Evolutionary conservation across 2,888 invertebrate species (phyloP), one percentile per base, ranked within the genome.

Genomic region (Drosophila robusta): DNA sequence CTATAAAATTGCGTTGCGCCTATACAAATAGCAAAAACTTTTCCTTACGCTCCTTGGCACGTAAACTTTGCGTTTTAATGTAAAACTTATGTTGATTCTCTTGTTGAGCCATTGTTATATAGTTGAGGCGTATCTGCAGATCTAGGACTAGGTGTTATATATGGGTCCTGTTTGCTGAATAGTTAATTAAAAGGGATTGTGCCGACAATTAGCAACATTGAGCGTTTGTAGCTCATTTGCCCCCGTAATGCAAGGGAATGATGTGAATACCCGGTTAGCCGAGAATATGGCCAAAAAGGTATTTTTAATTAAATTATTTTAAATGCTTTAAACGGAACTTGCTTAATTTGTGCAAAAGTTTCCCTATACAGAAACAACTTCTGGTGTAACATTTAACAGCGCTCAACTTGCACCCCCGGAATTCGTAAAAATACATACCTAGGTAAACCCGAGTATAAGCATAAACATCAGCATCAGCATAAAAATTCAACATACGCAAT

Each of bases 11-110:
- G 44, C 39, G 49, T 38, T 50, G 64, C 62, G 86, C 75, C 86
- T 86, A 82, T 80, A 83, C 79, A 86, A 81, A 86, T 78, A 78
- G 54, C 46, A 41, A 52, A 83, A 86, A 80, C 54, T 84, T 84
- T 86, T 75, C 56, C 57, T 46, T 38, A 50, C 50, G 52, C 51
- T 47, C 41, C 66, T 64, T 45, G 64, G 51, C 65, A 73, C 65
- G 60, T 71, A 86, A 75, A 81, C 66, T 85, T 85, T 77, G 47
- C 70, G 70, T 68, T 78, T 78, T 84, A 86, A 84, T 87, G 87
- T 84, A 81, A 84, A 85, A 87, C 81, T 80, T 77, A 68, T 81
- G 84, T 85, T 74, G 68, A 74, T 58, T 66, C 70, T 74, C 65
- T 44, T 49, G 39, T 49, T 56, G 38, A 12, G 18, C 42, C 49